Evolutionary conservation across 2,113 vertebrate species (phyloP).

Genomic region (Cololabis saira): DNA sequence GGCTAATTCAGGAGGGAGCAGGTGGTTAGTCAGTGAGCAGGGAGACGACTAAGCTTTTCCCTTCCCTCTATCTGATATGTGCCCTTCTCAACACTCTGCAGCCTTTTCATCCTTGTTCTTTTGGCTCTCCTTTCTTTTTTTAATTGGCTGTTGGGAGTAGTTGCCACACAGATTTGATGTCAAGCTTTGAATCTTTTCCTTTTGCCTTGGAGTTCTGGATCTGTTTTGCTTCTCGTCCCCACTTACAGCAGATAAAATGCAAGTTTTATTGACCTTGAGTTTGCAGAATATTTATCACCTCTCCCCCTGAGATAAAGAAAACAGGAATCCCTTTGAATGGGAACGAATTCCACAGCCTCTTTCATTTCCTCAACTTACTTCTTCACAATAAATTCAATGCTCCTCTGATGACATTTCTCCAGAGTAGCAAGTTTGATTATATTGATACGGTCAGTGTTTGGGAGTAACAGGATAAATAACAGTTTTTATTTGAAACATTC

Average conservation of each 20-base stretch:
- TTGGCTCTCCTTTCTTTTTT: conserved; percentile 35
- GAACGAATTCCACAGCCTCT: conserved; percentile 23
- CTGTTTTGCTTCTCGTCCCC: not conserved
- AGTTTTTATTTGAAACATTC: too few species aligned
- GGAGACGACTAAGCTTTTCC: conserved; percentile 41
- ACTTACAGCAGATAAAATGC: conserved; percentile 27
- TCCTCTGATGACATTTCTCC: conserved; percentile 5
- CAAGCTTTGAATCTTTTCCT: conserved; percentile 16
- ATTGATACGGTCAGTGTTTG: not conserved
- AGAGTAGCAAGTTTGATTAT: not conserved
- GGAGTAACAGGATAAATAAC: not conserved
- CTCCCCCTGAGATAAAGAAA: conserved; percentile 51
- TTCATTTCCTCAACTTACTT: conserved; percentile 14
- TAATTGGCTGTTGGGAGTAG: conserved; percentile 70
- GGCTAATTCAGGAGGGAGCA: conserved; percentile 75
- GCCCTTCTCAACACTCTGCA: conserved; percentile 32
- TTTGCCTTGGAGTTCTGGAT: conserved; percentile 41
- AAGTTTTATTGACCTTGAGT: conserved; percentile 62
- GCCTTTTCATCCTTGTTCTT: conserved; percentile 47
- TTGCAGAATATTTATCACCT: conserved; percentile 54
- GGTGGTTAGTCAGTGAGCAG: conserved; percentile 66
- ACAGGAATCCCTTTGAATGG: conserved; percentile 45
- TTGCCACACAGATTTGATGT: conserved; percentile 51
- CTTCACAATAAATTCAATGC: conserved; percentile 7
- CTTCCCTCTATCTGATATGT: conserved; percentile 60